Base-by-base conservation (phyloP, 2,888 invertebrate genomes). In the Drosophila falleni region DNA sequence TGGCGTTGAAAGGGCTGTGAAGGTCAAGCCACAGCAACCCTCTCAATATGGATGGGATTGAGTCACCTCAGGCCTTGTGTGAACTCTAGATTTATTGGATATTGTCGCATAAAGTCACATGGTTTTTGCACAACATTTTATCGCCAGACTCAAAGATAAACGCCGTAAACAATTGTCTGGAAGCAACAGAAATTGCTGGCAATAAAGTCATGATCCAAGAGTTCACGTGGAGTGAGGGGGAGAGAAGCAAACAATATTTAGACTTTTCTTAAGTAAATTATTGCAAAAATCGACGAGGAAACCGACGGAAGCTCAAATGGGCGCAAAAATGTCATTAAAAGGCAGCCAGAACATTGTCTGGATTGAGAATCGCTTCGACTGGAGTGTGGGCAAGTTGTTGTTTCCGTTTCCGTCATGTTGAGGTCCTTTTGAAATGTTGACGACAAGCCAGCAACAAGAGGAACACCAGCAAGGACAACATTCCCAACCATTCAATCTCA, bases 241-340 rank as follows among this genome's bases (percentile, higher is more conserved):
- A 44, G 35, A 37, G 19, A 16, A 23, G 55, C 56, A 74, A 74
- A 69, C 72, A 47, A 70, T 86, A 78, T 84, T 84, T 87, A 71
- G 87, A 78, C 70, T 72, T 82, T 85, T 78, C 89, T 85, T 85
- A 87, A 85, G 85, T 87, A 87, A 87, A 89, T 87, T 85, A 87
- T 81, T 73, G 85, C 87, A 69, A 72, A 85, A 80, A 77, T 81
- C 81, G 85, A 79, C 72, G 78, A 69, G 55, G 56, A 60, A 60
- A 56, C 54, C 66, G 65, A 74, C 80, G 84, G 89, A 88, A 86
- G 77, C 78, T 78, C 69, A 84, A 86, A 86, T 86, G 86, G 84
- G 86, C 87, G 74, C 86, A 86, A 87, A 87, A 80, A 89, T 89
- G 85, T 89, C 86, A 89, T 87, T 87, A 87, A 89, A 77, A 67